Conservation (phyloP, 2,888 invertebrate genomes). For the Cephalotes varians region DNA sequence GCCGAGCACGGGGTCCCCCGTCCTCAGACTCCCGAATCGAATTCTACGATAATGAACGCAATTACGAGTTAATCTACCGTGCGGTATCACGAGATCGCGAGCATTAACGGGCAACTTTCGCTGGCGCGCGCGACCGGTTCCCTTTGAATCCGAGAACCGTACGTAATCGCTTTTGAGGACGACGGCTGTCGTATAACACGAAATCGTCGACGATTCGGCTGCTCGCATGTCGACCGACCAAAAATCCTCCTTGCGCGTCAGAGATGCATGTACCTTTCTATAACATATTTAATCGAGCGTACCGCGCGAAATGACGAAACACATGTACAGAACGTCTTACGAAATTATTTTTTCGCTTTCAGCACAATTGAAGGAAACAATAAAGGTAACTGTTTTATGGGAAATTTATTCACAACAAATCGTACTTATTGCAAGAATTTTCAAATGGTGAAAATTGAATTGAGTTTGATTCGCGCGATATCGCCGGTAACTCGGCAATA, state of each 20-base stretch:
- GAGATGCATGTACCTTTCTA: slow-evolving; percentile 13
- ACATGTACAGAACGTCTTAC: slow-evolving; percentile 4
- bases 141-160: slow-evolving; percentile 70
- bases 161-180: slow-evolving; percentile 66
- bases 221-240: background rate
- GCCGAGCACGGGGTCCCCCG: background rate
- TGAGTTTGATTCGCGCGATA: slow-evolving; percentile 24
- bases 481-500: slow-evolving; percentile 3
- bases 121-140: slow-evolving; percentile 72
- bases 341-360: background rate
- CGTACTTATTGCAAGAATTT: background rate
- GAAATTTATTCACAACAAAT: background rate
- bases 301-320: background rate
- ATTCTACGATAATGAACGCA: slow-evolving; percentile 71
- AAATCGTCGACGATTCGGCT: slow-evolving; percentile 58
- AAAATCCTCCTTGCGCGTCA: slow-evolving; percentile 16
- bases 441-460: slow-evolving; percentile 20
- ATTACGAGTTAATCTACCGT: slow-evolving; percentile 75
- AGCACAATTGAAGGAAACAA: background rate
- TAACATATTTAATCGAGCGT: background rate
- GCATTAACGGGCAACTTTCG: slow-evolving; percentile 72
- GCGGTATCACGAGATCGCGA: slow-evolving; percentile 69
- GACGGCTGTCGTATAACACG: slow-evolving; percentile 51
- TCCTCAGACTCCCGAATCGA: slow-evolving; percentile 61
- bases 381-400: background rate